These are phyloP conservation scores for Tribolium castaneum DNA, from an alignment of 1,140 invertebrate genomes.

Conservation along the genomic window DNA sequence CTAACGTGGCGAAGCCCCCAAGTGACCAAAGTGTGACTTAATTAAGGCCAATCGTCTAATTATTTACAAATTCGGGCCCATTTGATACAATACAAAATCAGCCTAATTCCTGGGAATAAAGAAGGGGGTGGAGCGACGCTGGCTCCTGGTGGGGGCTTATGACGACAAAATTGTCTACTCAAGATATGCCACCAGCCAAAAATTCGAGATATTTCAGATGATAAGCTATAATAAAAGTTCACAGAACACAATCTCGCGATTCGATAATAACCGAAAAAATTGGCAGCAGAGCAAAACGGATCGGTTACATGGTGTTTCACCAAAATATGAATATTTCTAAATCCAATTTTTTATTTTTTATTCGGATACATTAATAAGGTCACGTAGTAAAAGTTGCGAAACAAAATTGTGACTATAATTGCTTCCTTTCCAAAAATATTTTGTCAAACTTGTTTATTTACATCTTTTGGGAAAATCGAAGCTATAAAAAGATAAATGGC, in stretches of 20 bases:
- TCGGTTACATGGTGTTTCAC: not conserved
- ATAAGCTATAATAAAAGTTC: constrained; percentile 40
- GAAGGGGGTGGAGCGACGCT: constrained; percentile 18
- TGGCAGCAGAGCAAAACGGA: not conserved
- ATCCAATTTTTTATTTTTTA: constrained; percentile 8
- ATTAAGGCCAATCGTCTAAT: not conserved
- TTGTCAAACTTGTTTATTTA: constrained; percentile 23
- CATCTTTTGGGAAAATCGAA: not conserved
- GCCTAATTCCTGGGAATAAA: constrained; percentile 24
- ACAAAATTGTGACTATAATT: constrained; percentile 16
- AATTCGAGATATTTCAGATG: constrained; percentile 42
- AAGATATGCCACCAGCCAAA: constrained; percentile 33
- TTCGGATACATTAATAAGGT: not conserved
- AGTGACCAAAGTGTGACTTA: not conserved
- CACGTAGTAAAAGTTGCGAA: constrained; percentile 3
- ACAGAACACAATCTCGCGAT: constrained; percentile 4
- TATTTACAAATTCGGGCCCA: not conserved
- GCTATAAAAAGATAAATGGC: not conserved
- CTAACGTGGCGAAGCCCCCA: not conserved
- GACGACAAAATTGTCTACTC: constrained; percentile 32
- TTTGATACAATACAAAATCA: constrained; percentile 9
- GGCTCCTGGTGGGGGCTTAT: constrained; percentile 24
- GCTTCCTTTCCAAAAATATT: constrained; percentile 5
- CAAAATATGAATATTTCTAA: not conserved
- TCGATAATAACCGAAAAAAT: constrained; percentile 22